Conservation (phyloP, 2,888 invertebrate genomes). For the Stictocephala bisonia region DNA sequence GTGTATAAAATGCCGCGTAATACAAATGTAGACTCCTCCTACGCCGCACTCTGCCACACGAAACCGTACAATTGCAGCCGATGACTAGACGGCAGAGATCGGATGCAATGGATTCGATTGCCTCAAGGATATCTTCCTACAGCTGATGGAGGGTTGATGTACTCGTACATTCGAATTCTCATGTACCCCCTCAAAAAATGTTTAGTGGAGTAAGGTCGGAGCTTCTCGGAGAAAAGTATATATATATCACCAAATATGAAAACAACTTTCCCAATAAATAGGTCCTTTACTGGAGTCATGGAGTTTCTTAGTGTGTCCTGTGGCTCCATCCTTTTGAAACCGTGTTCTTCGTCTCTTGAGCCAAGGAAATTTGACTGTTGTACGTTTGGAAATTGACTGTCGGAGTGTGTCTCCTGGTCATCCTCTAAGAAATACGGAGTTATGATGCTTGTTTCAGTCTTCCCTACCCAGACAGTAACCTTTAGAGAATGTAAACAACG, state of each 20-base stretch:
- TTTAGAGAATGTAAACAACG: background rate
- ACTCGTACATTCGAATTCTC: background rate
- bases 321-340: conserved; percentile 18
- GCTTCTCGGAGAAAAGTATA: too few species aligned
- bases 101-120: too few species aligned
- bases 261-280: conserved; percentile 14
- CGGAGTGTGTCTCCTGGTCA: conserved; percentile 1
- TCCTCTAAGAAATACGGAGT: conserved; percentile 20
- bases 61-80: conserved; percentile 21
- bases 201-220: conserved; percentile 13
- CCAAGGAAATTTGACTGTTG: background rate
- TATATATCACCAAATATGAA: conserved; percentile 25
- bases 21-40: conserved; percentile 3
- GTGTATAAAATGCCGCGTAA: background rate
- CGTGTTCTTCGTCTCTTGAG: background rate
- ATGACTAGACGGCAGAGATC: too few species aligned
- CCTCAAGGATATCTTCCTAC: too few species aligned
- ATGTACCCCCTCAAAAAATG: background rate
- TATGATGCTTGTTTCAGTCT: conserved; percentile 6
- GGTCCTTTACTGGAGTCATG: background rate
- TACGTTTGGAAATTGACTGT: conserved; percentile 8
- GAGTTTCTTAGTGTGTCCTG: background rate
- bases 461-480: conserved; percentile 4
- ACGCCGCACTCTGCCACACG: conserved; percentile 2
- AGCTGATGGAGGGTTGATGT: too few species aligned